Conservation (phyloP, 2,888 invertebrate species). For the Melipona beecheii region DNA sequence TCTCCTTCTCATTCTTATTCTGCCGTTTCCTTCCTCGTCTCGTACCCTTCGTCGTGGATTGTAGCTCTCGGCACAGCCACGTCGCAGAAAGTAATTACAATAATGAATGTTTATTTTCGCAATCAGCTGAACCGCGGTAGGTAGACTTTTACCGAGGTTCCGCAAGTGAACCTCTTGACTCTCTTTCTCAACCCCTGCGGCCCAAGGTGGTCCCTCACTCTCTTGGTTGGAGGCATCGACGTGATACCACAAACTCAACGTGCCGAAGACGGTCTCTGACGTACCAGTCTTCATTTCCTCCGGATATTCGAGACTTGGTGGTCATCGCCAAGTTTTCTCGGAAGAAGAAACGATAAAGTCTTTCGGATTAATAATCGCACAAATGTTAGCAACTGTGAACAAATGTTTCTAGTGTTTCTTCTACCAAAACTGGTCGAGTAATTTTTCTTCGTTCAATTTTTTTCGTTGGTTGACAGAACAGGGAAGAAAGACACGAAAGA, state of each 20-base stretch:
- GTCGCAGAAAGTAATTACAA: slow-evolving; percentile 82
- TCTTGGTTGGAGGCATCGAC: slow-evolving; percentile 59
- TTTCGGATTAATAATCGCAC: not conserved
- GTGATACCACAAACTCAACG: slow-evolving; percentile 36
- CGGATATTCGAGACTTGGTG: not conserved
- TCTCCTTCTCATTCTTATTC: slow-evolving; percentile 37
- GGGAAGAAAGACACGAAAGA: not conserved
- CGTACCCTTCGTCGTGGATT: slow-evolving; percentile 53
- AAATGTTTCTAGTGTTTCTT: not conserved
- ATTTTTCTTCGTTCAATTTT: too few species aligned
- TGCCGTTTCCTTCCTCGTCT: slow-evolving; percentile 51
- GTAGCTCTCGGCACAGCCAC: slow-evolving; percentile 74
- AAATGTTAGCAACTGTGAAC: not conserved
- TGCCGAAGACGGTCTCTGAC: not conserved
- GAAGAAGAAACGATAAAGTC: not conserved
- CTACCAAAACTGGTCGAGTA: too few species aligned
- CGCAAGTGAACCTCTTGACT: slow-evolving; percentile 66
- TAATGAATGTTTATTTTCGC: slow-evolving; percentile 83
- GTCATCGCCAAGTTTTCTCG: slow-evolving; percentile 27
- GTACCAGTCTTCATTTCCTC: too few species aligned
- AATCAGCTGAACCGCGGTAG: slow-evolving; percentile 81
- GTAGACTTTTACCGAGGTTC: slow-evolving; percentile 73
- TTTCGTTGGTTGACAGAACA: too few species aligned
- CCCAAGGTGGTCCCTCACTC: slow-evolving; percentile 73
- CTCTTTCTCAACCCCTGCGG: slow-evolving; percentile 70